Evolutionary conservation across 2,113 vertebrate species (phyloP), one percentile per base, ranked within the genome.

Genomic region (Jacana jacana): DNA sequence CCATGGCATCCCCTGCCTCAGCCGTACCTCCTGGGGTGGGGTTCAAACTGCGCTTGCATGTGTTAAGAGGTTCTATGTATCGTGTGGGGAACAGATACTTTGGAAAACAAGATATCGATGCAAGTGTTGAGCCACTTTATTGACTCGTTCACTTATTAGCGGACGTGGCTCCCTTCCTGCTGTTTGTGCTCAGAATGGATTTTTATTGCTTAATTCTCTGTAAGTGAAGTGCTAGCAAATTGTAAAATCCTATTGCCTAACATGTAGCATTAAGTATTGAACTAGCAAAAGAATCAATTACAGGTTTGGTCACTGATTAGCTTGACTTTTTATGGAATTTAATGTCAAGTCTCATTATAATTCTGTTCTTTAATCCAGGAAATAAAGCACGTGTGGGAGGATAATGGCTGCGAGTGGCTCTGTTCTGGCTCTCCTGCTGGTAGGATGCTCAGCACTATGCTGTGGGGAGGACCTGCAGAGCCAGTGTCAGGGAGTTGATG

Each of bases 151-250:
- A 35, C 54, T 85, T 95, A 86, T 81, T 91, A 94, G 94, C 16
- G 8, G 44, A 61, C 6, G 28, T 58, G 85, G 78, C 73, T 94
- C 70, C 83, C 82, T 89, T 97, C 92, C 90, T 87, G 94, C 95
- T 95, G 82, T 97, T 97, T 94, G 93, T 95, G 78, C 94, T 84
- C 84, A 66, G 95, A 97, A 97, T 97, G 91, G 97, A 97, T 97
- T 98, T 98, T 97, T 97, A 97, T 97, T 97, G 97, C 95, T 97
- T 97, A 98, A 97, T 98, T 97, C 96, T 81, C 96, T 92, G 88
- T 92, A 97, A 98, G 96, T 88, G 95, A 97, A 98, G 96, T 94
- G 81, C 89, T 95, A 95, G 97, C 94, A 96, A 96, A 96, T 97
- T 97, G 97, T 95, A 96, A 97, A 98, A 97, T 92, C 95, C 89